Evolutionary conservation across 2,113 vertebrate species (phyloP), one percentile per base, ranked within the genome.

Genomic region (Andinoacara biseriatus): DNA sequence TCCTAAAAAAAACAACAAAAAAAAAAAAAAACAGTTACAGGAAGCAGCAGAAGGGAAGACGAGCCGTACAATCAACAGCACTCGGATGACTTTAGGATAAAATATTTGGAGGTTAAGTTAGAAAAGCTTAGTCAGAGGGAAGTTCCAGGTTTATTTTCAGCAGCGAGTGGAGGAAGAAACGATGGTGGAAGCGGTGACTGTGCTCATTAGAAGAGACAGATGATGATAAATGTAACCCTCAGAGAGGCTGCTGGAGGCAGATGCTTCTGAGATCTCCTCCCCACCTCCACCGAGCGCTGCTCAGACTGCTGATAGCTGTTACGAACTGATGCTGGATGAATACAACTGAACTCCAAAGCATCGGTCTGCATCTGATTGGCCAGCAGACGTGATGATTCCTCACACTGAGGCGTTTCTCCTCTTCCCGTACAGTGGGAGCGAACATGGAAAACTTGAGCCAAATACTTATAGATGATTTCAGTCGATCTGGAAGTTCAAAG

Each of bases 11-110:
- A n/a, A n/a, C n/a, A n/a, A n/a, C n/a, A n/a, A n/a, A n/a, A 78
- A 78, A 11, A 49, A 67, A 13, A 10, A 49, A 67, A 49, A 69
- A 46, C 61, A n/a, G 35, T 40, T 43, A 46, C 33, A 76, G 75
- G 81, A 62, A 79, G 63, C 43, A 74, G 78, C 74, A 87, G 58
- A 46, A 31, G 59, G 87, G 86, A 81, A 84, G 35, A 5, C 57
- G 60, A 61, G 11, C 82, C 72, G 62, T 78, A 35, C 56, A 35
- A 13, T 59, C 60, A 76, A 91, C 88, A 90, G 87, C 87, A 56
- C 74, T 40, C 7, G 2, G 59, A 77, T 80, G 79, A 86, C 82
- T 43, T 76, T 84, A 87, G 82, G 80, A 63, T n/a, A 54, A 67
- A 79, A 58, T 61, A 72, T 85, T 52, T 78, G 46, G 10, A 33